phyloP scores from a whole-genome alignment of 2,888 invertebrate genomes.

The Arge pagana region DNA sequence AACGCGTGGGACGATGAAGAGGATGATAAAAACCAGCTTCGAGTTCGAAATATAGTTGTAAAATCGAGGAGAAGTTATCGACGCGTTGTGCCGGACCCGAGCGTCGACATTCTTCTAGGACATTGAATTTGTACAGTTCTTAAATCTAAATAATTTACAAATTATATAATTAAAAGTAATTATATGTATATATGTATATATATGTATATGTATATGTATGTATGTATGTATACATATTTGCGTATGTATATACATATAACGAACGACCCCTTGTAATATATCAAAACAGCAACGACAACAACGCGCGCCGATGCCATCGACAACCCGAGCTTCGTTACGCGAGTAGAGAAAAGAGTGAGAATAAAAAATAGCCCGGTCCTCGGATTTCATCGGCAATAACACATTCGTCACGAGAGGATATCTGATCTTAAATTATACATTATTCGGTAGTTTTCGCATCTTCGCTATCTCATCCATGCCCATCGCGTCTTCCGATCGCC shows the following conservation, averaged over 20 bases:
- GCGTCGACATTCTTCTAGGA: constrained; percentile 54
- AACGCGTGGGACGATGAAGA: constrained; percentile 5
- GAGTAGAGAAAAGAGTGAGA: not conserved
- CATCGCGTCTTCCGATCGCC: too few relatives aligned
- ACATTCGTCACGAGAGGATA: too few relatives aligned
- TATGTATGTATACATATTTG: not conserved
- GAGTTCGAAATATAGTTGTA: too few relatives aligned
- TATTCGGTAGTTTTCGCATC: too few relatives aligned
- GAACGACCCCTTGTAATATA: too few relatives aligned
- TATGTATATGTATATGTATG: not conserved
- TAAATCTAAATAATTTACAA: constrained; percentile 49
- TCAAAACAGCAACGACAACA: too few relatives aligned
- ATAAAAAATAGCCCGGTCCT: not conserved
- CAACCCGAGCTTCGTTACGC: too few relatives aligned
- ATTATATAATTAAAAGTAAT: constrained; percentile 38
- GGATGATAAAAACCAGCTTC: constrained; percentile 8
- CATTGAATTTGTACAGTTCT: constrained; percentile 59
- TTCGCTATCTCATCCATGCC: too few relatives aligned
- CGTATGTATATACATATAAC: constrained; percentile 1
- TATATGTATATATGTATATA: constrained; percentile 5
- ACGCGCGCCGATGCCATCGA: too few relatives aligned
- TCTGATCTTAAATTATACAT: too few relatives aligned
- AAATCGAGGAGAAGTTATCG: constrained; percentile 28
- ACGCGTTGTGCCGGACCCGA: constrained; percentile 45
- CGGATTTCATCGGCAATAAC: not conserved